Conservation (phyloP, 2,797 vertebrate species). For the Pseudomugil tenellus region DNA sequence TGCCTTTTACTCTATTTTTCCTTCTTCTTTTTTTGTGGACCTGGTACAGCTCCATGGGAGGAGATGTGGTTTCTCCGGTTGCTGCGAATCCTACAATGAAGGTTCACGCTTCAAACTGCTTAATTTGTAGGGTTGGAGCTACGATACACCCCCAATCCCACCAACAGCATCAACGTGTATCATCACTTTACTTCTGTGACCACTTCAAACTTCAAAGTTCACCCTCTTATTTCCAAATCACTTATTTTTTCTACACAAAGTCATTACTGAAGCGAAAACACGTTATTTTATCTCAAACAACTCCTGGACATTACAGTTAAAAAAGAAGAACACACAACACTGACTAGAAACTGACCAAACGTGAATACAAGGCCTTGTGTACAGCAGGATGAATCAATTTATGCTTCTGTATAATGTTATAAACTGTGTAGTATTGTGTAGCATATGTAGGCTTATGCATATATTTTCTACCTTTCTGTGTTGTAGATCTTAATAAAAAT, state of each 20-base stretch:
- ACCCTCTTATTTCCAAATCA: neutral
- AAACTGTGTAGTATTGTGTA: no score
- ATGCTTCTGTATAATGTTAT: no score
- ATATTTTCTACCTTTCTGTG: no score
- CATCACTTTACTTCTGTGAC: slow-evolving; percentile 2
- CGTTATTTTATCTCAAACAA: neutral
- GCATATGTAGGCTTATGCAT: neutral
- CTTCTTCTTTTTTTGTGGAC: slow-evolving; percentile 66
- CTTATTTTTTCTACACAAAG: neutral
- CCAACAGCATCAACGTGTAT: slow-evolving; percentile 8
- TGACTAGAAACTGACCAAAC: no score
- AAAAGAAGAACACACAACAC: no score
- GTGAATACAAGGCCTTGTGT: no score
- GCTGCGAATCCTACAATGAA: slow-evolving; percentile 75
- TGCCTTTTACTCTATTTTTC: slow-evolving; percentile 40
- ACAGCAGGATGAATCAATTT: no score
- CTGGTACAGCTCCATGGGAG: slow-evolving; percentile 72
- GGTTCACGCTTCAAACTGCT: slow-evolving; percentile 70
- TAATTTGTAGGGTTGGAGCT: slow-evolving; percentile 67
- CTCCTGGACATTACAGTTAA: no score
- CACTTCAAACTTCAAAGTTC: neutral
- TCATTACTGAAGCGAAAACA: neutral
- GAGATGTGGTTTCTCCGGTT: slow-evolving; percentile 81
- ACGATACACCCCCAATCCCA: slow-evolving; percentile 16
- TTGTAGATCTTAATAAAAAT: no score